These are phyloP conservation scores for Paelopatides confundens DNA, from an alignment of 53 echinoderm and acorn worm genomes.

Conservation along the genomic window DNA sequence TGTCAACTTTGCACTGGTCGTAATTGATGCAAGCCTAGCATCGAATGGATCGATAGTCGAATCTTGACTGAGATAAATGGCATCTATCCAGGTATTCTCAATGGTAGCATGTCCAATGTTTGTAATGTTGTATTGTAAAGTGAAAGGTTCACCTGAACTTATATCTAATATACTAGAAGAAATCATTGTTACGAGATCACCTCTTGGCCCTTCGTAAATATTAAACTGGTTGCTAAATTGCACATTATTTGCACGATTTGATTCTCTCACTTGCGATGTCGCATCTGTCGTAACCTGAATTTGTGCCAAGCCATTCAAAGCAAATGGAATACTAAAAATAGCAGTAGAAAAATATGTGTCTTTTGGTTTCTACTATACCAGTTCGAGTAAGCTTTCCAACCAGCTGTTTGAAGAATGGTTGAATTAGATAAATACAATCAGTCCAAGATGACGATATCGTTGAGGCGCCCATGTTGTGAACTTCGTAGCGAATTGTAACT, in stretches of 20 bases:
- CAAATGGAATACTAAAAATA: not conserved
- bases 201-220: slow-evolving; percentile 23
- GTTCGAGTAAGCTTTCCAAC: not conserved
- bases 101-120: slow-evolving; percentile 7
- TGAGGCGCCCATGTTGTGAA: slow-evolving; percentile 8
- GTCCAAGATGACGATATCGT: slow-evolving; percentile 37
- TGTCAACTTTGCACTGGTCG: not conserved
- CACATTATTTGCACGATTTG: slow-evolving; percentile 28
- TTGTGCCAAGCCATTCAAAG: slow-evolving; percentile 7
- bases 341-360: not conserved
- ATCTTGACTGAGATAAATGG: slow-evolving; percentile 37
- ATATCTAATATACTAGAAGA: not conserved
- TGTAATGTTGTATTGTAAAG: not conserved
- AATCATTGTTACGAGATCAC: not conserved
- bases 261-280: slow-evolving; percentile 1
- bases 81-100: slow-evolving; percentile 13
- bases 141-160: slow-evolving; percentile 7
- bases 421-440: slow-evolving; percentile 28
- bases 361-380: not conserved
- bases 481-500: not conserved
- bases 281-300: not conserved
- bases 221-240: not conserved
- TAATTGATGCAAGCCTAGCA: not conserved
- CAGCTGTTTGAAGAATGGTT: not conserved
- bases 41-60: slow-evolving; percentile 34